Percentiles rank a stretch among this genome's conserved stretches.
These are phyloP conservation scores for Hypolimnas misippus DNA, from an alignment of 2,888 invertebrate genomes.

Conservation along the genomic window DNA sequence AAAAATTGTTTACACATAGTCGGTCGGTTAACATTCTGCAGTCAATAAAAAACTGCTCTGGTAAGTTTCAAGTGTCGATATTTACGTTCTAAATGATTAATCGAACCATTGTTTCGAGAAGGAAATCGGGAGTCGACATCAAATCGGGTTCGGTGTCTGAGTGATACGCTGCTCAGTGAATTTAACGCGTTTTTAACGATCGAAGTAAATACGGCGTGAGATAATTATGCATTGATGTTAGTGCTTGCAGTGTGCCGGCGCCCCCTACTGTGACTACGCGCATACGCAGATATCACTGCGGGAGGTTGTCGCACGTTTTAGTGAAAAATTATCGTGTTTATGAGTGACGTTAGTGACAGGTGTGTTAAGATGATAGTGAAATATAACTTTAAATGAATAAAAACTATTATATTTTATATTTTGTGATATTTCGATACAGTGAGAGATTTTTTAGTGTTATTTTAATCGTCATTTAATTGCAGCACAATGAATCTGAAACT, in stretches of 20 bases:
- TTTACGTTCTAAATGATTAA: slow-evolving; percentile 73
- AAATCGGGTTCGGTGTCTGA: slow-evolving; percentile 27
- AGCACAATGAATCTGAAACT: slow-evolving; percentile 73
- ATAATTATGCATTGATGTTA: slow-evolving; percentile 67
- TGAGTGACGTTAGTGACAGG: slow-evolving; percentile 62
- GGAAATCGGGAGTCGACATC: slow-evolving; percentile 22
- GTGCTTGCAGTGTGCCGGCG: slow-evolving; percentile 67
- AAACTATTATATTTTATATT: no score
- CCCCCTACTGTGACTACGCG: slow-evolving; percentile 57
- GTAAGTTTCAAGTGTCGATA: slow-evolving; percentile 67
- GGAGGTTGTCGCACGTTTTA: slow-evolving; percentile 13
- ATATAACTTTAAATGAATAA: no score
- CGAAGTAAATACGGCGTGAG: slow-evolving; percentile 63
- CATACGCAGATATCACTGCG: slow-evolving; percentile 50
- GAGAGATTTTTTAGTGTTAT: slow-evolving; percentile 9
- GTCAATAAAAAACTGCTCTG: slow-evolving; percentile 70
- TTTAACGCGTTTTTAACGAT: slow-evolving; percentile 68
- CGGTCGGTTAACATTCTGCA: slow-evolving; percentile 60
- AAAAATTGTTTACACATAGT: slow-evolving; percentile 62
- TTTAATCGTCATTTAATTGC: slow-evolving; percentile 49
- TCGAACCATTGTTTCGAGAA: slow-evolving; percentile 67
- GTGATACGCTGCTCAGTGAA: slow-evolving; percentile 52
- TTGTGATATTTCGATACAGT: no score
- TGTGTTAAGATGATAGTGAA: slow-evolving; percentile 46
- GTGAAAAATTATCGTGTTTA: slow-evolving; percentile 45